These are phyloP conservation scores for Hyalella azteca DNA, from an alignment of 2,888 invertebrate species.

Conservation along the genomic window DNA sequence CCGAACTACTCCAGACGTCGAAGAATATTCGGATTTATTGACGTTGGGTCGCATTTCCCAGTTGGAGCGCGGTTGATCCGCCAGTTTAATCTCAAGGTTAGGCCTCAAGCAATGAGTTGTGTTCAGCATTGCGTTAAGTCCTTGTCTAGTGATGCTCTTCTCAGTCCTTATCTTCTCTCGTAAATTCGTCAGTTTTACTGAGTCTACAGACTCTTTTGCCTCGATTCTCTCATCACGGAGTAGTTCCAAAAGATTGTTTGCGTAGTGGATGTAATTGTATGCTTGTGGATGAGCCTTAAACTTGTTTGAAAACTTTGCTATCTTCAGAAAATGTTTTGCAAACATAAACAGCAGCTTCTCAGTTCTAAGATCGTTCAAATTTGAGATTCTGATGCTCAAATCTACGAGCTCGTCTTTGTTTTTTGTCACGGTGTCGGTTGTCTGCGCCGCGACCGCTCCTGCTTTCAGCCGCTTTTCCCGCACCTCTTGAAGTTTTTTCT, in stretches of 20 bases:
- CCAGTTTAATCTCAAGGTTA: slow-evolving; percentile 40
- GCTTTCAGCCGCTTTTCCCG: background rate
- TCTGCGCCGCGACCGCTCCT: background rate
- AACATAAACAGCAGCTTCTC: slow-evolving; percentile 72
- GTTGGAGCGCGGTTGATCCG: slow-evolving; percentile 44
- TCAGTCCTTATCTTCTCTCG: background rate
- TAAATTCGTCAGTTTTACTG: background rate
- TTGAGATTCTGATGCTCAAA: slow-evolving; percentile 39
- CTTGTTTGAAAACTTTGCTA: slow-evolving; percentile 72
- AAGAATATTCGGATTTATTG: no score
- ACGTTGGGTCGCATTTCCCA: slow-evolving; percentile 51
- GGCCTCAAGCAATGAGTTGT: slow-evolving; percentile 23
- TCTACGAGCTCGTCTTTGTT: slow-evolving; percentile 32
- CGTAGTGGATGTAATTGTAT: slow-evolving; percentile 74
- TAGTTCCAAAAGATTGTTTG: slow-evolving; percentile 71
- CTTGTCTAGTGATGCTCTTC: background rate
- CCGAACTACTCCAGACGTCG: no score
- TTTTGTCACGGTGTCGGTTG: background rate
- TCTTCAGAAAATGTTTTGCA: slow-evolving; percentile 74
- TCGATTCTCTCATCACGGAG: slow-evolving; percentile 66
- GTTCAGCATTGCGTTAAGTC: slow-evolving; percentile 28
- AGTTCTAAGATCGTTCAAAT: slow-evolving; percentile 69
- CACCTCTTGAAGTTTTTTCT: slow-evolving; percentile 52
- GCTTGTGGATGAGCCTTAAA: slow-evolving; percentile 71
- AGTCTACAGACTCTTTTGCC: slow-evolving; percentile 64